phyloP scores from a whole-genome alignment of 37 sponge, comb jelly and placozoan genomes.

The Halichondria panicea region DNA sequence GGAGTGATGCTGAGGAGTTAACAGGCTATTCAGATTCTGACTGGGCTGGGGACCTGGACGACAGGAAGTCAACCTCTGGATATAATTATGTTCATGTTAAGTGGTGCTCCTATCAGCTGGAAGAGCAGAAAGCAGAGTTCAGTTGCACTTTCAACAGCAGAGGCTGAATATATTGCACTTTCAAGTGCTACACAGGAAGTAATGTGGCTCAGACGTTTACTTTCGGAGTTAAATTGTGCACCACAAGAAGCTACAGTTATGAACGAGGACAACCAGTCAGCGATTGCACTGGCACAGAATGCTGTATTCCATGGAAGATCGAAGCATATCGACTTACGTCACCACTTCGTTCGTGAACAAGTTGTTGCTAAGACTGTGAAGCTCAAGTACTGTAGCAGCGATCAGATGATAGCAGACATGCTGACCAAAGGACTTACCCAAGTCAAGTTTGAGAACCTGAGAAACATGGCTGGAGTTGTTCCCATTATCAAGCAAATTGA shows the following conservation, averaged over 20 bases:
- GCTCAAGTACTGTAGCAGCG: slow-evolving; percentile 37
- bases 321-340: slow-evolving; percentile 38
- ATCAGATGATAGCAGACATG: slow-evolving; percentile 48
- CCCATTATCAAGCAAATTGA: slow-evolving; percentile 2
- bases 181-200: slow-evolving; percentile 56
- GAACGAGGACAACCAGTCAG: slow-evolving; percentile 60
- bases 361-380: slow-evolving; percentile 28
- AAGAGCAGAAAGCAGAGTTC: slow-evolving; percentile 32
- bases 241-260: slow-evolving; percentile 36
- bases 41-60: slow-evolving; percentile 28
- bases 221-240: slow-evolving; percentile 10
- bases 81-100: slow-evolving; percentile 32
- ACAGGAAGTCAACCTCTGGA: slow-evolving; percentile 42
- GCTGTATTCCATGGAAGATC: slow-evolving; percentile 33
- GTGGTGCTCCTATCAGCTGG: slow-evolving; percentile 43
- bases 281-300: slow-evolving; percentile 44
- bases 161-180: slow-evolving; percentile 58
- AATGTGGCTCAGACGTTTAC: slow-evolving; percentile 41
- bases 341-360: slow-evolving; percentile 33
- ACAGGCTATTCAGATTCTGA: slow-evolving; percentile 29
- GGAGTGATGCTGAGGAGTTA: neutral
- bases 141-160: slow-evolving; percentile 38
- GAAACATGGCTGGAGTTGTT: slow-evolving; percentile 18
- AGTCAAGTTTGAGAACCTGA: slow-evolving; percentile 11
- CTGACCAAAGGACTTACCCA: too few species aligned